Percentiles rank a stretch among this genome's conserved stretches.
These are phyloP conservation scores for Carduelis carduelis DNA, from an alignment of 2,797 vertebrate species.

Conservation along the genomic window DNA sequence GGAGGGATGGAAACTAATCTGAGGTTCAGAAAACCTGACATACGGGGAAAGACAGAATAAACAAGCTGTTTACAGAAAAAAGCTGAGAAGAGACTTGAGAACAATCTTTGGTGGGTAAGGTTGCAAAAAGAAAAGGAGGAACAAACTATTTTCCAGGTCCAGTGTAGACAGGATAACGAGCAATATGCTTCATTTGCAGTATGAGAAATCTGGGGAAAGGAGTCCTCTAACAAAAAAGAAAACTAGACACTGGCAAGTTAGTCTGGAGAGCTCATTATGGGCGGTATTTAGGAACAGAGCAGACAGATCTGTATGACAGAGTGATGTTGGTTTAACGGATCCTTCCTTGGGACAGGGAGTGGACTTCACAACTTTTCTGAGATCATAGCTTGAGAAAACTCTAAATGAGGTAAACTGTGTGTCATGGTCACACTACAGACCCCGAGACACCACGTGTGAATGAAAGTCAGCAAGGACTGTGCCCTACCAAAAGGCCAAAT, in stretches of 20 bases:
- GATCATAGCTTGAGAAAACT: neutral
- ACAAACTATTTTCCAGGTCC: neutral
- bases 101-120: neutral
- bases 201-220: neutral
- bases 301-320: neutral
- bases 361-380: neutral
- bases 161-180: neutral
- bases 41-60: neutral
- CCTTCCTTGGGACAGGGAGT: neutral
- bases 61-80: neutral
- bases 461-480: neutral
- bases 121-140: neutral
- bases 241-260: neutral
- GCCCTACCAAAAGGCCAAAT: neutral
- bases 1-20: neutral
- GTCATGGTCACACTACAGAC: neutral
- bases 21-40: slow-evolving; percentile 13
- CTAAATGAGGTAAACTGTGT: neutral
- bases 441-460: neutral
- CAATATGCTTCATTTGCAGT: neutral
- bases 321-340: neutral
- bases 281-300: neutral
- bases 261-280: slow-evolving; percentile 3
- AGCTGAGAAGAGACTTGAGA: neutral
- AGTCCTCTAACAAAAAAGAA: neutral